These are phyloP conservation scores for Tetragonisca angustula DNA, from an alignment of 2,888 invertebrate genomes.

Conservation along the genomic window DNA sequence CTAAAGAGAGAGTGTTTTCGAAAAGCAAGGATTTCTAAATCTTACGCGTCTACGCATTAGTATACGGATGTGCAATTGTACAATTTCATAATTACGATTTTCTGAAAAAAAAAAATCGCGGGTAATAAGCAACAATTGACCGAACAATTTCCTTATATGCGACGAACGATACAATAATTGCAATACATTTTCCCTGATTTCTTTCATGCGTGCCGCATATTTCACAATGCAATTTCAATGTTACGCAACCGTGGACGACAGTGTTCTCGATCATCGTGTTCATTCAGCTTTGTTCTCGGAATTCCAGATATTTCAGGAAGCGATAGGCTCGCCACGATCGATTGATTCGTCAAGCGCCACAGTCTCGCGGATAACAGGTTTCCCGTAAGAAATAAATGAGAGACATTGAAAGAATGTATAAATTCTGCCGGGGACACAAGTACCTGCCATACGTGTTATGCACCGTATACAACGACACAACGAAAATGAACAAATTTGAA, in stretches of 20 bases:
- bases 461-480: background rate
- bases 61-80: background rate
- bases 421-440: background rate
- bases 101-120: background rate
- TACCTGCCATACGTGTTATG: background rate
- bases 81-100: background rate
- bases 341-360: slow-evolving; percentile 35
- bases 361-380: slow-evolving; percentile 10
- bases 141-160: slow-evolving; percentile 16
- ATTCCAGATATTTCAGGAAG: slow-evolving; percentile 29
- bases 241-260: slow-evolving; percentile 24
- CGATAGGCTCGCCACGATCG: background rate
- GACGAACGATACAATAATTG: slow-evolving; percentile 17
- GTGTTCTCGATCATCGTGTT: slow-evolving; percentile 5
- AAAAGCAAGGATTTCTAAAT: background rate
- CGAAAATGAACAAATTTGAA: no score
- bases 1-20: background rate
- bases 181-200: slow-evolving; percentile 30
- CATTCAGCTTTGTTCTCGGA: slow-evolving; percentile 17
- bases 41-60: background rate
- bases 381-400: slow-evolving; percentile 6
- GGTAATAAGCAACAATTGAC: slow-evolving; percentile 11
- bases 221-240: slow-evolving; percentile 6
- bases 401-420: background rate
- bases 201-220: slow-evolving; percentile 5